Percentiles rank a stretch among this genome's conserved stretches.
phyloP scores from a whole-genome alignment of 2,797 vertebrate genomes.

The Pelodytes ibericus region DNA sequence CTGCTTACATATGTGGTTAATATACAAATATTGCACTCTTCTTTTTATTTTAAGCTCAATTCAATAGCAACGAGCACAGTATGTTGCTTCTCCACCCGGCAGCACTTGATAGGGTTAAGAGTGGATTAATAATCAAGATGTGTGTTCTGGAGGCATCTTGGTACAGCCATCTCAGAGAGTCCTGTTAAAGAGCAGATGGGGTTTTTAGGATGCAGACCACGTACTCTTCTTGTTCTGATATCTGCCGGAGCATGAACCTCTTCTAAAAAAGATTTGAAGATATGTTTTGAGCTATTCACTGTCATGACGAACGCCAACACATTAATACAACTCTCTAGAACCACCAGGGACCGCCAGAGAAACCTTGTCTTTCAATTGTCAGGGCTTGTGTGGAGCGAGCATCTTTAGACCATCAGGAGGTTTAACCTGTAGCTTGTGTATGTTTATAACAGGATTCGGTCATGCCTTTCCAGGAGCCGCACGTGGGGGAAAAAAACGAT shows the following conservation, averaged over 20 bases:
- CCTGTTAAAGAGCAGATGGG: slow-evolving; percentile 31
- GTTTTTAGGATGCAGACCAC: slow-evolving; percentile 39
- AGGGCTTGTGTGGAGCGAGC: background rate
- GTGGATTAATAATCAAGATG: slow-evolving; percentile 46
- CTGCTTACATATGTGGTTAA: no score
- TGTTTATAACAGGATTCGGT: slow-evolving; percentile 86
- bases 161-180: slow-evolving; percentile 12
- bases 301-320: slow-evolving; percentile 17
- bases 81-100: background rate
- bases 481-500: slow-evolving; percentile 83
- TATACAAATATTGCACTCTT: no score
- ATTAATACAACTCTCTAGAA: slow-evolving; percentile 17
- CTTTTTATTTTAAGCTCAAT: no score
- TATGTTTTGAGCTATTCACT: slow-evolving; percentile 38
- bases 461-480: slow-evolving; percentile 97
- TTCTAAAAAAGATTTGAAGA: slow-evolving; percentile 40
- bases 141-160: slow-evolving; percentile 17
- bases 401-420: background rate
- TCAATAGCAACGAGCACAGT: no score
- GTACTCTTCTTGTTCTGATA: slow-evolving; percentile 31
- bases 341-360: background rate
- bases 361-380: background rate
- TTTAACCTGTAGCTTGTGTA: slow-evolving; percentile 41
- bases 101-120: slow-evolving; percentile 14
- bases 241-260: slow-evolving; percentile 42